Conservation (phyloP, 1,140 invertebrate species). For the Condylostylus longicornis region DNA sequence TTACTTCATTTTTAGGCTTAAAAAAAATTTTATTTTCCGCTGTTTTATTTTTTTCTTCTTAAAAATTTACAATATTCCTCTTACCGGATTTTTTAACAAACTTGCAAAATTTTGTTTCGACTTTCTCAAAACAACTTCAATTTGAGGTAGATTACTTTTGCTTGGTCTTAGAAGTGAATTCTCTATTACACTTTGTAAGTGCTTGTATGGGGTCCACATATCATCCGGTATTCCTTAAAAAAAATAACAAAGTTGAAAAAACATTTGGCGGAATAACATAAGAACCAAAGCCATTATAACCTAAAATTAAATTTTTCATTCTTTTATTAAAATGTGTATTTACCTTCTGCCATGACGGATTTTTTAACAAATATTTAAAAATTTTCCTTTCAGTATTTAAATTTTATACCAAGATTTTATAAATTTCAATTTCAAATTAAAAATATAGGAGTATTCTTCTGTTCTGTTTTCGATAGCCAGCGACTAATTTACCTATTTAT, state of each 20-base stretch:
- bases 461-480: too few relatives aligned
- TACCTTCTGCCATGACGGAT: neutral
- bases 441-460: too few relatives aligned
- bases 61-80: constrained; percentile 19
- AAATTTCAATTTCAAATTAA: neutral
- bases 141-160: constrained; percentile 51
- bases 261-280: too few relatives aligned
- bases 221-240: constrained; percentile 38
- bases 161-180: constrained; percentile 48
- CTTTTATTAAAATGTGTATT: too few relatives aligned
- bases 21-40: constrained; percentile 5
- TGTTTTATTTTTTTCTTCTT: constrained; percentile 2
- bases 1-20: constrained; percentile 61
- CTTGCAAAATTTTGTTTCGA: constrained; percentile 81
- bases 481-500: too few relatives aligned
- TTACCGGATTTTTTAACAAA: constrained; percentile 75
- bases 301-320: too few relatives aligned
- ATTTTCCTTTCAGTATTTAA: neutral
- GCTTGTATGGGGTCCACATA: constrained; percentile 78
- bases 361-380: neutral
- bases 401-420: neutral
- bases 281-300: too few relatives aligned
- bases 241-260: neutral
- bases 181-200: constrained; percentile 57
- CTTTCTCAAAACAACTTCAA: constrained; percentile 61